Conservation (phyloP, 2,113 vertebrate species). For the Recurvirostra avosetta region DNA sequence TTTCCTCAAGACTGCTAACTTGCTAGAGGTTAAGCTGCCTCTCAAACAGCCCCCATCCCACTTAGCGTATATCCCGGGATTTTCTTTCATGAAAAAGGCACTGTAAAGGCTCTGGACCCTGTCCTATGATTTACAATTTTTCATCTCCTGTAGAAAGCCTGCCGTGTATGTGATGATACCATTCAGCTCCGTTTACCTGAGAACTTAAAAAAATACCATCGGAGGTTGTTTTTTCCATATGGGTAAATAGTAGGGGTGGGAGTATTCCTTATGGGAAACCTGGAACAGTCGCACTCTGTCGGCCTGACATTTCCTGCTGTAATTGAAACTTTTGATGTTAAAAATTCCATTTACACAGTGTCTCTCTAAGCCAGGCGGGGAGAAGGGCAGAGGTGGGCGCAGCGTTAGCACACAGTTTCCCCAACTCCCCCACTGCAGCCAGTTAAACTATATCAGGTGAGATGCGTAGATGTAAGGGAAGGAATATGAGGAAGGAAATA, state of each 20-base stretch:
- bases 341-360: slow-evolving; percentile 46
- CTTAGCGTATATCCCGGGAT: neutral
- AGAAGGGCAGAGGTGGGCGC: slow-evolving; percentile 22
- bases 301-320: slow-evolving; percentile 56
- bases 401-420: neutral
- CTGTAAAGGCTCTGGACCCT: slow-evolving; percentile 22
- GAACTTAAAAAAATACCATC: slow-evolving; percentile 41
- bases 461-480: slow-evolving; percentile 31
- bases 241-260: slow-evolving; percentile 50
- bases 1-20: neutral
- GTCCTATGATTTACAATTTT: slow-evolving; percentile 33
- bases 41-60: neutral
- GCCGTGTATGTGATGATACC: slow-evolving; percentile 30
- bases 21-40: neutral
- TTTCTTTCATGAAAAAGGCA: slow-evolving; percentile 29
- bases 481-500: slow-evolving; percentile 67
- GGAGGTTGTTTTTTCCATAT: slow-evolving; percentile 25
- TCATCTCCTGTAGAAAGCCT: slow-evolving; percentile 45
- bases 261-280: slow-evolving; percentile 53
- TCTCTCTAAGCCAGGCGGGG: neutral
- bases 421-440: neutral
- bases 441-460: slow-evolving; percentile 52
- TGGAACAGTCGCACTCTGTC: slow-evolving; percentile 59
- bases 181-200: slow-evolving; percentile 59
- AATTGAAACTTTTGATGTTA: slow-evolving; percentile 56